Evolutionary conservation across 2,888 invertebrate species (phyloP).

Genomic region (Sphaerophoria taeniata): DNA sequence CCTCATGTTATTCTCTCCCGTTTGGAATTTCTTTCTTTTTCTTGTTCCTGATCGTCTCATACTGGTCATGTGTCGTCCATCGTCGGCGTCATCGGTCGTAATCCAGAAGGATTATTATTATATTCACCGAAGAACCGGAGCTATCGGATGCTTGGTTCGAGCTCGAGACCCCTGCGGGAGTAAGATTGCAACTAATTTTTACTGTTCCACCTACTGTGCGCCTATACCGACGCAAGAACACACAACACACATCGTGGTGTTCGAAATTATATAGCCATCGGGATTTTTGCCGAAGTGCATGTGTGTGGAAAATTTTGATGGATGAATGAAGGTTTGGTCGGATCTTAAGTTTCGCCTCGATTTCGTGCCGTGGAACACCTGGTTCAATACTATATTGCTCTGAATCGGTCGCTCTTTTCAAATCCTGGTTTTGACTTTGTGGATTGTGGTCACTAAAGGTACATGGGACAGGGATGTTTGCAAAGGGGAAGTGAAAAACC

Average conservation of each 20-base stretch:
- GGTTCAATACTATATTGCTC: conserved; percentile 69
- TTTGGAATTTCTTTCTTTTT: conserved; percentile 48
- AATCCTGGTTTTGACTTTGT: conserved; percentile 61
- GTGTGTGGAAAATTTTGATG: conserved; percentile 64
- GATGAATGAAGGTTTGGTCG: conserved; percentile 64
- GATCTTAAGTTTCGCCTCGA: conserved; percentile 20
- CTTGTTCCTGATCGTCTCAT: conserved; percentile 35
- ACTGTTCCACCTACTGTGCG: conserved; percentile 72
- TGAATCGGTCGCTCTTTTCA: conserved; percentile 57
- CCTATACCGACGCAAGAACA: conserved; percentile 66
- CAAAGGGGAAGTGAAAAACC: conserved; percentile 64
- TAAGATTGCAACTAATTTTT: conserved; percentile 66
- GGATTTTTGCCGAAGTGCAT: background rate
- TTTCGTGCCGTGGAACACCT: conserved; percentile 68
- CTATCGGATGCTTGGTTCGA: background rate
- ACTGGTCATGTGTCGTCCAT: conserved; percentile 38
- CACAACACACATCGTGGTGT: conserved; percentile 35
- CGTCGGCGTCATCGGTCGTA: conserved; percentile 61
- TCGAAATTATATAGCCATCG: conserved; percentile 1
- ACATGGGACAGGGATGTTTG: background rate
- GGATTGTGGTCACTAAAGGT: conserved; percentile 40
- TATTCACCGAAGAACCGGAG: conserved; percentile 54
- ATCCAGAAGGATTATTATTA: conserved; percentile 56
- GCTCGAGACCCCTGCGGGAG: conserved; percentile 45
- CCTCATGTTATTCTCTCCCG: conserved; percentile 59